phyloP scores from a whole-genome alignment of 2,113 vertebrate species.

The Potamarius usumacintae region DNA sequence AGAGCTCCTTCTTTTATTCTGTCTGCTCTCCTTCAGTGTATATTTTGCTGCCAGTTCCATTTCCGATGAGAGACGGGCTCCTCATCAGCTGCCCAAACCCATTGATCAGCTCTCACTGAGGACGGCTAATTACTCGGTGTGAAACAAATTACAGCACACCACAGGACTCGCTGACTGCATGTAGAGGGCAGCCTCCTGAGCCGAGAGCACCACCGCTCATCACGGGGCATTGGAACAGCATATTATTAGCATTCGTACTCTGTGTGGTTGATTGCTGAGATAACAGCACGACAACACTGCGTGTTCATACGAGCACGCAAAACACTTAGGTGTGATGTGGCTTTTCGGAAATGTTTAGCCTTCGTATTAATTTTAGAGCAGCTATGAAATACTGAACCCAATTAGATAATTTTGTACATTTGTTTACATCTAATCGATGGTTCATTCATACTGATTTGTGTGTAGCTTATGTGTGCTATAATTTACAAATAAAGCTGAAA shows the following conservation, averaged over 20 bases:
- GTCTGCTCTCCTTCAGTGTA: not conserved
- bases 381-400: not conserved
- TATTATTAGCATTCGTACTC: conserved; percentile 14
- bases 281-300: not conserved
- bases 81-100: conserved; percentile 52
- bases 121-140: conserved; percentile 63
- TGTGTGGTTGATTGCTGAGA: conserved; percentile 6
- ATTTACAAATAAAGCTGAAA: not conserved
- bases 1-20: not conserved
- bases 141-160: conserved; percentile 62
- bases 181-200: conserved; percentile 18
- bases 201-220: not conserved
- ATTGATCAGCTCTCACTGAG: conserved; percentile 53
- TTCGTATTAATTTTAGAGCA: not conserved
- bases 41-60: not conserved
- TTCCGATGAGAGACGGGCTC: conserved; percentile 7
- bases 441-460: not conserved
- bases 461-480: not conserved
- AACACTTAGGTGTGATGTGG: not conserved
- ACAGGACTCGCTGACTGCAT: conserved; percentile 28
- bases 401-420: not conserved
- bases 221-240: conserved; percentile 18
- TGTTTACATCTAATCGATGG: not conserved
- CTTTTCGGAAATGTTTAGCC: not conserved
- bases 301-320: not conserved